Conservation (phyloP, 2,113 vertebrate species). For the Cryptomyrus ogoouensis region DNA sequence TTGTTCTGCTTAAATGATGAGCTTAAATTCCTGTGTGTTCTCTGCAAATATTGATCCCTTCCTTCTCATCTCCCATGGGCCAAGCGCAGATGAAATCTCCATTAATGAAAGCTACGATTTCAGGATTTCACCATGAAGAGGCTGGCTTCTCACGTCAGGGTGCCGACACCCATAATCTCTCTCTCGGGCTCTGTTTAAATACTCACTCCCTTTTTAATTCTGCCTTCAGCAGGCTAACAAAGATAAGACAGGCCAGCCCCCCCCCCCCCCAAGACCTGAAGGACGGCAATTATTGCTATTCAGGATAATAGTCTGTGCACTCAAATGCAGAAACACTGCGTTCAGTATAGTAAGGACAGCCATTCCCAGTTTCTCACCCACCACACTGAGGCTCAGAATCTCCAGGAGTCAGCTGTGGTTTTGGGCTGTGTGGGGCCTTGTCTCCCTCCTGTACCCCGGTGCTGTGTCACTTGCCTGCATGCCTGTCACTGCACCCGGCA, state of each 20-base stretch:
- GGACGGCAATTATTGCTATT: not conserved
- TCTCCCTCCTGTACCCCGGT: not conserved
- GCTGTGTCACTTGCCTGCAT: not conserved
- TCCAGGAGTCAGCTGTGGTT: not conserved
- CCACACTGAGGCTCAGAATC: not conserved
- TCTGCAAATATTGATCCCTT: slow-evolving; percentile 18
- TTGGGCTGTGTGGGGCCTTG: not conserved
- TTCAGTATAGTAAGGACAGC: not conserved
- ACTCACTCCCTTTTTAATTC: not conserved
- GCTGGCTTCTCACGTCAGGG: not conserved
- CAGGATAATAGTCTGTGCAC: not conserved
- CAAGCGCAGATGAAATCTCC: slow-evolving; percentile 16
- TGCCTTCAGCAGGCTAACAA: not conserved
- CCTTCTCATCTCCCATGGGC: not conserved
- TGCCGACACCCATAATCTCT: not conserved
- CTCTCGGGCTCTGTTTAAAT: not conserved
- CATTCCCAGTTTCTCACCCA: not conserved
- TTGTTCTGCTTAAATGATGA: slow-evolving; percentile 3
- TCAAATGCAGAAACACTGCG: not conserved
- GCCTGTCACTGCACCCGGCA: not conserved
- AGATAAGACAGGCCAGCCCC: not conserved
- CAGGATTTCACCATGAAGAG: not conserved
- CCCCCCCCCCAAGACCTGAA: not conserved
- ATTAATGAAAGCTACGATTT: slow-evolving; percentile 5
- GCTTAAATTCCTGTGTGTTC: slow-evolving; percentile 17